phyloP scores from a whole-genome alignment of 37 sponge, comb jelly and placozoan species.

The Trichoplax adhaerens region DNA sequence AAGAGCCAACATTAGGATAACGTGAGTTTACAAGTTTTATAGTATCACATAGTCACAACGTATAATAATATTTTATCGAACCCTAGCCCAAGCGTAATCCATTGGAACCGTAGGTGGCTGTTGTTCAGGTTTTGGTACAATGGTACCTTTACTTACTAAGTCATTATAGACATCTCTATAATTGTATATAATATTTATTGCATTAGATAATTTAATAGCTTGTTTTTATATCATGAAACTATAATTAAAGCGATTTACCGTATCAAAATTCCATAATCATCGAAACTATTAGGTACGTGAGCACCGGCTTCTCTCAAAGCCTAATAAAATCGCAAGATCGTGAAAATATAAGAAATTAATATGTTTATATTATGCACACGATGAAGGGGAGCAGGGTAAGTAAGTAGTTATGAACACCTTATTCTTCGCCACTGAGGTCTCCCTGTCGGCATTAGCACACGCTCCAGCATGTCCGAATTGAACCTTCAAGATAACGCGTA shows the following conservation, averaged over 20 bases:
- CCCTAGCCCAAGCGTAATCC: conserved; percentile 94
- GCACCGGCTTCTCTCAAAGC: conserved; percentile 76
- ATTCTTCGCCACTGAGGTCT: conserved; percentile 89
- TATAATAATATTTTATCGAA: conserved; percentile 10
- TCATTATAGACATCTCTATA: conserved; percentile 70
- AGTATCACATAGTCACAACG: not conserved
- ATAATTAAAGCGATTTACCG: conserved; percentile 14
- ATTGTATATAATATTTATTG: not conserved
- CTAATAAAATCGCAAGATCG: conserved; percentile 2
- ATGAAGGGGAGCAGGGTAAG: too few relatives aligned
- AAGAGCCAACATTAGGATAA: not conserved
- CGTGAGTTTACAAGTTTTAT: not conserved
- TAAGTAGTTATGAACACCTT: conserved; percentile 10
- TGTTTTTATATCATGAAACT: too few relatives aligned
- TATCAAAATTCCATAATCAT: conserved; percentile 54
- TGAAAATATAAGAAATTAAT: not conserved
- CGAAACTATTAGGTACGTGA: conserved; percentile 82
- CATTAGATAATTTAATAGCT: too few relatives aligned
- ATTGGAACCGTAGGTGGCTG: conserved; percentile 84
- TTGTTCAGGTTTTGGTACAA: conserved; percentile 60
- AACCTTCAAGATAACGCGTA: not conserved
- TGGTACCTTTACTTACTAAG: conserved; percentile 45
- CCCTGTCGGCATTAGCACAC: conserved; percentile 67
- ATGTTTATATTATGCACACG: not conserved
- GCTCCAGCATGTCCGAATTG: conserved; percentile 99